Evolutionary conservation across 2,888 invertebrate genomes (phyloP).

Genomic region (Microctonus brassicae): DNA sequence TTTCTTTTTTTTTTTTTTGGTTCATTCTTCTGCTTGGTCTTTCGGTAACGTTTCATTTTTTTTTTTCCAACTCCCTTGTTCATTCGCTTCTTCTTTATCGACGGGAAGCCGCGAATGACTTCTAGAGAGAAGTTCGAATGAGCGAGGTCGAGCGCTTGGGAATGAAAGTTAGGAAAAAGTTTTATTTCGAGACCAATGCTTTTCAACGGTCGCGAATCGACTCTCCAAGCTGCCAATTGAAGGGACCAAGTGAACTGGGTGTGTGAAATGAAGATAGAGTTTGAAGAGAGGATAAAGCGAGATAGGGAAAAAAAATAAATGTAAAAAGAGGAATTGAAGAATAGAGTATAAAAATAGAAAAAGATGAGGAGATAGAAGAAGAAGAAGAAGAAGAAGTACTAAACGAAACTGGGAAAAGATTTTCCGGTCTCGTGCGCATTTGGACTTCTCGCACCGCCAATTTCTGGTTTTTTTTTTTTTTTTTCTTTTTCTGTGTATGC

Average conservation of each 20-base stretch:
- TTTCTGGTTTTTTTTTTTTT: constrained; percentile 31
- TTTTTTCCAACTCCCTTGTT: background rate
- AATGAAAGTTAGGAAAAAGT: constrained; percentile 34
- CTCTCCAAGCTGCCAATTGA: constrained; percentile 27
- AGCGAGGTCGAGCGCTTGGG: constrained; percentile 25
- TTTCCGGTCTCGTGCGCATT: constrained; percentile 43
- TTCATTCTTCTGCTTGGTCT: background rate
- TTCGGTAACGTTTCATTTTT: background rate
- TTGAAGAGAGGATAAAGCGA: constrained; percentile 30
- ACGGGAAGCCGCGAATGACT: constrained; percentile 32
- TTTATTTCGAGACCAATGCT: constrained; percentile 26
- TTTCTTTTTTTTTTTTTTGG: background rate
- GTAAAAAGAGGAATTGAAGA: background rate
- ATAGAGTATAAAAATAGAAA: constrained; percentile 29
- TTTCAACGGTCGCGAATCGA: constrained; percentile 32
- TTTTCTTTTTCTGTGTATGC: too few species aligned
- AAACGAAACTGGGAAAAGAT: constrained; percentile 40
- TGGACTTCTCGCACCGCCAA: constrained; percentile 38
- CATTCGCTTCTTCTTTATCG: background rate
- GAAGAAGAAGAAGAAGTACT: constrained; percentile 36
- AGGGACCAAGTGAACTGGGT: constrained; percentile 5
- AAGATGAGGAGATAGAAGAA: constrained; percentile 11
- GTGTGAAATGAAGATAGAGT: background rate
- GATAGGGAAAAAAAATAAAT: constrained; percentile 20
- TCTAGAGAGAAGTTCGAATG: constrained; percentile 26